Percentiles rank a stretch among this genome's conserved stretches.
phyloP scores from a whole-genome alignment of 37 sponge, comb jelly and placozoan species.

The Ephydatia muelleri region DNA sequence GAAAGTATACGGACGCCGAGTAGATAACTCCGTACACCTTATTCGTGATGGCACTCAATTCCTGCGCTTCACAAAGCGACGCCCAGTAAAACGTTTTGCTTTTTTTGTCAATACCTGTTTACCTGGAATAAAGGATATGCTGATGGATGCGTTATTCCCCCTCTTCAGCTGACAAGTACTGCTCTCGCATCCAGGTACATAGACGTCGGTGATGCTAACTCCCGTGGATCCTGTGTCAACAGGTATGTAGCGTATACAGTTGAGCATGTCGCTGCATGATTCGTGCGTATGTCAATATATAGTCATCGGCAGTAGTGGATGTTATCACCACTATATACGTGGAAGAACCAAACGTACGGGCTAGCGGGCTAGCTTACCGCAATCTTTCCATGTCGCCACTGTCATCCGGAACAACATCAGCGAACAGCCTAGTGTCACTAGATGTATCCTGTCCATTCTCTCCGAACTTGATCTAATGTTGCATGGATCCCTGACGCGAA shows the following conservation, averaged over 20 bases:
- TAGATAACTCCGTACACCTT: slow-evolving; percentile 16
- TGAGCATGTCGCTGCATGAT: not conserved
- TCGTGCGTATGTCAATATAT: not conserved
- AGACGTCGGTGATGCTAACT: slow-evolving; percentile 12
- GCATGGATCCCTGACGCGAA: not conserved
- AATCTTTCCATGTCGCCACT: not conserved
- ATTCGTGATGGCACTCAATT: not conserved
- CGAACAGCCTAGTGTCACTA: too few species aligned
- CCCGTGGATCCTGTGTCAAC: not conserved
- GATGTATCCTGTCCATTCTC: too few species aligned
- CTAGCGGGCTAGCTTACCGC: too few species aligned
- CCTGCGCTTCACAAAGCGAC: too few species aligned
- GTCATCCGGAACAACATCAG: not conserved
- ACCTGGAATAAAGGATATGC: slow-evolving; percentile 14
- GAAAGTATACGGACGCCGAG: slow-evolving; percentile 13
- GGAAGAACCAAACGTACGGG: too few species aligned
- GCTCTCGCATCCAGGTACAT: slow-evolving; percentile 11
- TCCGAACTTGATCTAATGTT: too few species aligned
- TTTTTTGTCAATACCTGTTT: not conserved
- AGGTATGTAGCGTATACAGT: too few species aligned
- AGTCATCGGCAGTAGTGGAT: too few species aligned
- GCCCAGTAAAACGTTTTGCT: not conserved
- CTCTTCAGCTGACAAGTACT: slow-evolving; percentile 29
- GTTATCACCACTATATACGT: too few species aligned
- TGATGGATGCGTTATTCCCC: slow-evolving; percentile 27